phyloP scores from a whole-genome alignment of 2,797 vertebrate species.

The Acridotheres tristis region DNA sequence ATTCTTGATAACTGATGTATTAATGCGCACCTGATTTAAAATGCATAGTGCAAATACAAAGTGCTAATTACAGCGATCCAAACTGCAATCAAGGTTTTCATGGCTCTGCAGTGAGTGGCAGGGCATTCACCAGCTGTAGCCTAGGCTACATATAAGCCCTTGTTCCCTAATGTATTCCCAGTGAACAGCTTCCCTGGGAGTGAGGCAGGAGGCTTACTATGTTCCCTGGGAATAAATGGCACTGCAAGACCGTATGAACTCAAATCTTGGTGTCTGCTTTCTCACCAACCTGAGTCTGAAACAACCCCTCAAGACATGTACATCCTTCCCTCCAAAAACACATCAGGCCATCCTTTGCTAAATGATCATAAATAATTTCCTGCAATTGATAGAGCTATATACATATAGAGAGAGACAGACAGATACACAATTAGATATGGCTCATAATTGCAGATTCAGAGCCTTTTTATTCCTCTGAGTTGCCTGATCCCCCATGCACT shows the following conservation, averaged over 20 bases:
- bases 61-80: neutral
- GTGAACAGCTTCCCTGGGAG: accelerated
- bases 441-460: neutral
- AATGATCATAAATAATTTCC: neutral
- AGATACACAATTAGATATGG: neutral
- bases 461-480: neutral
- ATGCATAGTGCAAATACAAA: neutral
- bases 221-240: neutral
- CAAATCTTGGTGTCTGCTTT: neutral
- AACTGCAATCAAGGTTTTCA: neutral
- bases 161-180: neutral
- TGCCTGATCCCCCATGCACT: accelerated
- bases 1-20: neutral
- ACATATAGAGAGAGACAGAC: no score
- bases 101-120: neutral
- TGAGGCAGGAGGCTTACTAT: accelerated
- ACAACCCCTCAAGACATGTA: neutral
- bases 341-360: neutral
- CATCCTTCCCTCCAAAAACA: neutral
- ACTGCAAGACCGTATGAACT: neutral
- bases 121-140: neutral
- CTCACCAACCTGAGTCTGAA: neutral
- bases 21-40: slow-evolving; percentile 7
- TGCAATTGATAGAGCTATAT: neutral
- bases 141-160: neutral